phyloP scores from a whole-genome alignment of 2,888 invertebrate genomes.

The Eupithecia dodoneata region DNA sequence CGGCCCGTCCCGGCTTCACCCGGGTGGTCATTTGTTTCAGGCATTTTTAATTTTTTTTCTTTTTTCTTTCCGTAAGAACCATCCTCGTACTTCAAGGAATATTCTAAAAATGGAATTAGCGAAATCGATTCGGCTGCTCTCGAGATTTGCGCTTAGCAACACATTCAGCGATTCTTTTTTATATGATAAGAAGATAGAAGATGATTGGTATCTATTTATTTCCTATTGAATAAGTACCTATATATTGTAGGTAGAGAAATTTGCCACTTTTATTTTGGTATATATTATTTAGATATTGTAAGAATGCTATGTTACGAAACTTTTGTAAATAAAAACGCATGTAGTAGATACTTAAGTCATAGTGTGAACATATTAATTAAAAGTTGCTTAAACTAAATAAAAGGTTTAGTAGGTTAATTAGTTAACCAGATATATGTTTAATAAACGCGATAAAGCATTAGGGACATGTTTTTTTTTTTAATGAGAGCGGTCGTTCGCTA shows the following conservation, averaged over 20 bases:
- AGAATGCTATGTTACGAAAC: background rate
- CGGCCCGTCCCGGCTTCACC: no score
- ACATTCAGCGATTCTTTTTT: no score
- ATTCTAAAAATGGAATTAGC: no score
- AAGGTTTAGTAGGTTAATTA: conserved; percentile 10
- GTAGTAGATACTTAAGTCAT: background rate
- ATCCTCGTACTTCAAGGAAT: no score
- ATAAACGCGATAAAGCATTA: conserved; percentile 10
- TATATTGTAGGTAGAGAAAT: background rate
- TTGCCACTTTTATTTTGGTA: background rate
- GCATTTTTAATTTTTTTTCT: no score
- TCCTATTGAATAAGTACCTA: background rate
- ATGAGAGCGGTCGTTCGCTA: conserved; percentile 49
- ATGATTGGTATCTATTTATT: background rate
- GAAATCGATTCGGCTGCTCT: no score
- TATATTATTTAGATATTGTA: background rate
- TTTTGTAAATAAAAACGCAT: background rate
- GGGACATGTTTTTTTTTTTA: background rate
- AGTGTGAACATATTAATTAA: background rate
- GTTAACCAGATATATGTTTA: background rate
- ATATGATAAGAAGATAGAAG: no score
- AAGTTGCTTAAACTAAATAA: background rate
- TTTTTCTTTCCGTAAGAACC: no score
- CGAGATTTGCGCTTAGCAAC: no score
- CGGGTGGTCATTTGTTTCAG: no score